phyloP scores from a whole-genome alignment of 2,113 vertebrate species.

The Crotophaga sulcirostris region DNA sequence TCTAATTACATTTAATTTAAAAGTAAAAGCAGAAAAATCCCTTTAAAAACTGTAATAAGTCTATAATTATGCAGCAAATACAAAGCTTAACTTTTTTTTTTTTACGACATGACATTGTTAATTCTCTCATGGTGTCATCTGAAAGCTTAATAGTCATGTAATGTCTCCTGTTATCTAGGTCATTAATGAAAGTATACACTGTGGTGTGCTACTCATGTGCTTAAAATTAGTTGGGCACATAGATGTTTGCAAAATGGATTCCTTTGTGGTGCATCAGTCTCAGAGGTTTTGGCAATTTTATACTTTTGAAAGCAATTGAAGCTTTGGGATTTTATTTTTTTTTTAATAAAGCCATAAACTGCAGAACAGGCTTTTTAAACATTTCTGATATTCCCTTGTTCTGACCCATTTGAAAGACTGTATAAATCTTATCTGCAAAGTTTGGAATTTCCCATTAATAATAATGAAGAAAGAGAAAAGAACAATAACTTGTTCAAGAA shows the following conservation, averaged over 20 bases:
- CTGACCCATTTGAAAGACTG: constrained; percentile 27
- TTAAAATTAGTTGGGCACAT: constrained; percentile 24
- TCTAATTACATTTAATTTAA: neutral
- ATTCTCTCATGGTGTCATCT: neutral
- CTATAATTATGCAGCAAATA: neutral
- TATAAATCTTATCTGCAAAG: constrained; percentile 63
- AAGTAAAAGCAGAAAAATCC: neutral
- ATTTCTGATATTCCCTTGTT: constrained; percentile 38
- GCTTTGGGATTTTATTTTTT: neutral
- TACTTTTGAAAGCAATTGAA: neutral
- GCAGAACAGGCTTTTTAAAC: constrained; percentile 44
- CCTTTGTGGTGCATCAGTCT: neutral
- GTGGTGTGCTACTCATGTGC: neutral
- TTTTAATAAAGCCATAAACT: constrained; percentile 17
- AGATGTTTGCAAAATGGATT: constrained; percentile 24
- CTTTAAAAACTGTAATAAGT: neutral
- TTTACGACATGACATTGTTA: neutral
- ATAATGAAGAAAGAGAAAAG: constrained; percentile 53
- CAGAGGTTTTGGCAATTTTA: constrained; percentile 28
- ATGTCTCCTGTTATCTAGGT: constrained; percentile 6
- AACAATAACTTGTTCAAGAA: constrained; percentile 55
- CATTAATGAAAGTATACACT: constrained; percentile 37
- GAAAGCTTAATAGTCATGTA: neutral
- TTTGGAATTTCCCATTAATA: constrained; percentile 66
- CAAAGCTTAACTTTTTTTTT: neutral